phyloP scores from a whole-genome alignment of 2,113 vertebrate genomes.

The Zeus faber region DNA sequence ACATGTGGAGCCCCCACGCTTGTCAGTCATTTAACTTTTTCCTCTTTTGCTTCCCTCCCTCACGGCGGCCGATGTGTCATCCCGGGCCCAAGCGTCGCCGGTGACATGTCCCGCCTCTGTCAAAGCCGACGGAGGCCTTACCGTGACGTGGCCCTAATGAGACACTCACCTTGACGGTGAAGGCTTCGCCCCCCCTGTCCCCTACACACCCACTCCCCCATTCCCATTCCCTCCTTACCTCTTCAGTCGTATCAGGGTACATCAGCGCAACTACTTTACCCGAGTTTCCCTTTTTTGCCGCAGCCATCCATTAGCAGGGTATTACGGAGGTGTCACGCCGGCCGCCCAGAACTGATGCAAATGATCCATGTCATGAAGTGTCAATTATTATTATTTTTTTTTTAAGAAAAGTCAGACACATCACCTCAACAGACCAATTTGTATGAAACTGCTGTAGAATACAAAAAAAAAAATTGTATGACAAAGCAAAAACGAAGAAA shows the following conservation, averaged over 20 bases:
- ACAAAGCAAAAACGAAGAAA: neutral
- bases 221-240: neutral
- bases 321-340: neutral
- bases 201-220: neutral
- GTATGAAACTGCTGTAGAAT: neutral
- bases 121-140: constrained; percentile 10
- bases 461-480: neutral
- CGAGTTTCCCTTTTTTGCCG: neutral
- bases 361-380: neutral
- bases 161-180: neutral
- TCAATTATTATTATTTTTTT: too few species aligned
- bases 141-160: constrained; percentile 12
- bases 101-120: constrained; percentile 11
- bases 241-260: neutral
- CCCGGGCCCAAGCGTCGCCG: constrained; percentile 7
- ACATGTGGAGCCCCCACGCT: constrained; percentile 20
- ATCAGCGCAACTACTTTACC: neutral
- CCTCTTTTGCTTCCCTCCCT: too few species aligned
- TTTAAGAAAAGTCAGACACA: neutral
- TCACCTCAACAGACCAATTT: neutral
- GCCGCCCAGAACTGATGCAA: too few species aligned
- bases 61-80: constrained; percentile 22
- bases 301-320: neutral
- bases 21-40: constrained; percentile 48
- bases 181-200: neutral